Evolutionary conservation across 2,888 invertebrate species (phyloP).

Genomic region (Tenthredo distinguenda): DNA sequence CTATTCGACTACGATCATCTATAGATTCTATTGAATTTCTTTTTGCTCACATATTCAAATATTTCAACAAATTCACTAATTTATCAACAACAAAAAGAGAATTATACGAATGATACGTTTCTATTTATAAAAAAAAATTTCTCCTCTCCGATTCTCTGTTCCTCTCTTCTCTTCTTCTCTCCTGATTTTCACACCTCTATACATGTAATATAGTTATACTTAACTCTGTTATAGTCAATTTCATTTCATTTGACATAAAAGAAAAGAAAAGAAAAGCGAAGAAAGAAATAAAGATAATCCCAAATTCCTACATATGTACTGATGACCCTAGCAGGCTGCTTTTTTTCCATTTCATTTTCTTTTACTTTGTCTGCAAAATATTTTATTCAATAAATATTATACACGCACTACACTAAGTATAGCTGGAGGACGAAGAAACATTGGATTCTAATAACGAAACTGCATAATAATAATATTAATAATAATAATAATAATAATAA

Average conservation of each 20-base stretch:
- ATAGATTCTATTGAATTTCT: neutral
- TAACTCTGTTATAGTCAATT: neutral
- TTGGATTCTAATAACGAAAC: constrained; percentile 31
- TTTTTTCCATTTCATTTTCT: neutral
- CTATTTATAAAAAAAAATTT: too few species aligned
- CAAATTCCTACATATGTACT: too few species aligned
- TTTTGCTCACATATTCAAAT: too few species aligned
- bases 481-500: neutral
- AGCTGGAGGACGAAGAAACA: neutral
- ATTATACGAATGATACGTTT: neutral
- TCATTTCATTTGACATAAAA: neutral
- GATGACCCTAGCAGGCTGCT: too few species aligned
- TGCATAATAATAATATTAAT: neutral
- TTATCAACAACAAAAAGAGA: neutral
- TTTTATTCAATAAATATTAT: neutral
- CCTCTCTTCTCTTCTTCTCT: neutral
- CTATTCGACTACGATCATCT: neutral
- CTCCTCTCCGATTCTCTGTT: neutral
- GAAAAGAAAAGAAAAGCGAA: neutral
- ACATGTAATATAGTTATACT: too few species aligned
- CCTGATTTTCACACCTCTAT: too few species aligned
- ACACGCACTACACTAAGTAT: constrained; percentile 54
- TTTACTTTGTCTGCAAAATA: neutral
- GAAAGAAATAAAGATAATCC: too few species aligned
- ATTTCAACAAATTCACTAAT: too few species aligned